Conservation (phyloP, 2,113 vertebrate genomes). For the Atractosteus spatula region DNA sequence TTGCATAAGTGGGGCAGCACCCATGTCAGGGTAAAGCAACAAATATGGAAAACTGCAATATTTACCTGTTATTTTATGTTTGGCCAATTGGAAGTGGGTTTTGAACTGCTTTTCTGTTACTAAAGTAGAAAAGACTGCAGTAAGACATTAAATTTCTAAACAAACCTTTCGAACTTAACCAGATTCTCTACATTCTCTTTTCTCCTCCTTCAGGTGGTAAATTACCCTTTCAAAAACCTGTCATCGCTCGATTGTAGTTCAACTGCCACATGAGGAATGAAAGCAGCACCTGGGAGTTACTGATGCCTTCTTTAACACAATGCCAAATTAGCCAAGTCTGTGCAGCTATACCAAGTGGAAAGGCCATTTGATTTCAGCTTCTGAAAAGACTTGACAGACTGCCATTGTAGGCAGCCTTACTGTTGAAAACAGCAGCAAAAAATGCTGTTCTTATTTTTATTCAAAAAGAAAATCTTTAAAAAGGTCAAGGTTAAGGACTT, state of each 20-base stretch:
- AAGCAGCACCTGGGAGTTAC: background rate
- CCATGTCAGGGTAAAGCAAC: too few species aligned
- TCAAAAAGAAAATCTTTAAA: background rate
- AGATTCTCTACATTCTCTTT: slow-evolving; percentile 17
- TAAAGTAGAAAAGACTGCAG: background rate
- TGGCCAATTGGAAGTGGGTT: too few species aligned
- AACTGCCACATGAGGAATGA: background rate
- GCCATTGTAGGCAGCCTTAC: slow-evolving; percentile 30
- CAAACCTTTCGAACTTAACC: background rate
- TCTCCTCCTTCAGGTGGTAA: slow-evolving; percentile 55
- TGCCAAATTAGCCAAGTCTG: slow-evolving; percentile 11
- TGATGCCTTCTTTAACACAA: slow-evolving; percentile 24
- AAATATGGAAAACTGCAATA: background rate
- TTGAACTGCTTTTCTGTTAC: too few species aligned
- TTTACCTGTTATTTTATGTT: background rate
- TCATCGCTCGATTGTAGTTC: slow-evolving; percentile 54
- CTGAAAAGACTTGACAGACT: slow-evolving; percentile 35
- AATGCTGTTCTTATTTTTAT: slow-evolving; percentile 6
- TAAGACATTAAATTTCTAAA: background rate
- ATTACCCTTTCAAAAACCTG: slow-evolving; percentile 53
- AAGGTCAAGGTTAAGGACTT: background rate
- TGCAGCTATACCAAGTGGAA: slow-evolving; percentile 19
- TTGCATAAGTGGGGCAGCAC: too few species aligned
- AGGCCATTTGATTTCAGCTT: slow-evolving; percentile 27
- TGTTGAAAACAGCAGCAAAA: background rate